Percentiles rank a stretch among this genome's conserved stretches.
These are phyloP conservation scores for Tauraco hartlaubi DNA, from an alignment of 2,797 vertebrate genomes.

Conservation along the genomic window DNA sequence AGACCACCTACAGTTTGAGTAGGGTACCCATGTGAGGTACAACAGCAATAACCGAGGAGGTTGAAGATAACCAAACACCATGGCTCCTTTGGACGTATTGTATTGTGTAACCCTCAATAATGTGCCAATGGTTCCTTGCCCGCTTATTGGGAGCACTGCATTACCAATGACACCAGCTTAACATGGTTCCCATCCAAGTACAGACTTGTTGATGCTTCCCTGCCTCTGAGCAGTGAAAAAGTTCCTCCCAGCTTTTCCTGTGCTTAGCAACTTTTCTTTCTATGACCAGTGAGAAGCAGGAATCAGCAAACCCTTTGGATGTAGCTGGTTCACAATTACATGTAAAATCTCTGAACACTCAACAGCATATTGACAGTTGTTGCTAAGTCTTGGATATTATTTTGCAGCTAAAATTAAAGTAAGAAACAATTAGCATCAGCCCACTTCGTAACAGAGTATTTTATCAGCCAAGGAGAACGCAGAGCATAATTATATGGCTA, in stretches of 20 bases:
- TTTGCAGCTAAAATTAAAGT: slow-evolving; percentile 60
- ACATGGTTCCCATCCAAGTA: background rate
- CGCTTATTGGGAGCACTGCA: background rate
- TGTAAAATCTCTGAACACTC: background rate
- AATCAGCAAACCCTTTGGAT: background rate
- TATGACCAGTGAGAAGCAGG: background rate
- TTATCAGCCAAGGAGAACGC: slow-evolving; percentile 37
- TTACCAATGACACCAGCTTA: background rate
- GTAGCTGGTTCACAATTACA: background rate
- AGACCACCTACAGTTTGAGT: background rate
- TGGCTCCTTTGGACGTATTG: background rate
- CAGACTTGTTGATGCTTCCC: background rate
- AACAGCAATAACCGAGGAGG: background rate
- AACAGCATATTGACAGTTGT: background rate
- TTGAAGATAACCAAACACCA: fast-evolving
- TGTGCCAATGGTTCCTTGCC: background rate
- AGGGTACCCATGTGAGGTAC: background rate
- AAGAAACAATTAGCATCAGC: slow-evolving; percentile 55
- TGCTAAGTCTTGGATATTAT: slow-evolving; percentile 17
- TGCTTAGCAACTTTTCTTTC: background rate
- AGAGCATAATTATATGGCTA: slow-evolving; percentile 41
- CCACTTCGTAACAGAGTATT: slow-evolving; percentile 32
- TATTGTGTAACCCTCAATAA: background rate
- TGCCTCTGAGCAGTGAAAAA: background rate
- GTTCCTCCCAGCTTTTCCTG: background rate